These are phyloP conservation scores for Gymnoscopelus microlampas DNA, from an alignment of 2,797 vertebrate species.

Conservation along the genomic window DNA sequence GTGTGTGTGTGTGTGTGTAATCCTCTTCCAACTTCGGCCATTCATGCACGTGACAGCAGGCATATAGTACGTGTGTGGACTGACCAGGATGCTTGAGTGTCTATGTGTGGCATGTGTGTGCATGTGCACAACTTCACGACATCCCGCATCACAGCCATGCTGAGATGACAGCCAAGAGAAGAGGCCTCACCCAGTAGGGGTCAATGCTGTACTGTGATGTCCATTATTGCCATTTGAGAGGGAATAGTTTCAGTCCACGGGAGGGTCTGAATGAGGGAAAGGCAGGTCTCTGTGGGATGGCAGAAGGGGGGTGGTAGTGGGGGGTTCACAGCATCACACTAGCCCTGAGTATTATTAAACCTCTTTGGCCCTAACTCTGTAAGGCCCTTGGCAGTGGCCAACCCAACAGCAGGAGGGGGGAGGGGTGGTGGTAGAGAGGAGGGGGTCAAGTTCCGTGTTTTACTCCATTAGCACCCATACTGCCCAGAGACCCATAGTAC, in stretches of 20 bases:
- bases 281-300: neutral
- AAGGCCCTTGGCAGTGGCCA: neutral
- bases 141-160: constrained; percentile 22
- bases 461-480: neutral
- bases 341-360: neutral
- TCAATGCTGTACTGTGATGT: constrained; percentile 21
- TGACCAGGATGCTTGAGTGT: neutral
- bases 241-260: neutral
- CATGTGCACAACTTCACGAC: constrained; percentile 12
- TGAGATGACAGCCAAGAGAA: constrained; percentile 5
- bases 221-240: constrained; percentile 15
- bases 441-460: neutral
- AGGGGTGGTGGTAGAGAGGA: constrained; percentile 7
- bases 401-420: constrained; percentile 29
- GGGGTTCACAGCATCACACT: neutral
- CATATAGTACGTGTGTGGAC: too few relatives aligned
- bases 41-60: constrained; percentile 38
- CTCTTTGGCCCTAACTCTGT: neutral
- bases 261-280: neutral
- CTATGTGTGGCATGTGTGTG: constrained; percentile 9
- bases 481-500: neutral
- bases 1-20: constrained; percentile 41
- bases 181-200: constrained; percentile 19
- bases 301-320: neutral
- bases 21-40: constrained; percentile 33